Conservation (phyloP, 2,888 invertebrate species). For the Rambutsinella grinnellia region DNA sequence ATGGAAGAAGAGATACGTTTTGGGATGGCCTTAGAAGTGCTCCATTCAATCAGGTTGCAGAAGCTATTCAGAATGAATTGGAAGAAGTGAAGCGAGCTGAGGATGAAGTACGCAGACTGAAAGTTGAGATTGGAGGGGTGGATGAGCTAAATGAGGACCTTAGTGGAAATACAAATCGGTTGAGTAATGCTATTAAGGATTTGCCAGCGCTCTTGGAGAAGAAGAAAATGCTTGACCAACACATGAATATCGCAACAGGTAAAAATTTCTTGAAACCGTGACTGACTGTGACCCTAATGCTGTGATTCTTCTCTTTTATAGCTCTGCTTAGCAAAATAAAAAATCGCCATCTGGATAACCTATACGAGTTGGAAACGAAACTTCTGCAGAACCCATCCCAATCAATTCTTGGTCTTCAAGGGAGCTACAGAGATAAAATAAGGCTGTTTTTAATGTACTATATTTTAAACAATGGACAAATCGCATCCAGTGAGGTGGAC, state of each 20-base stretch:
- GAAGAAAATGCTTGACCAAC: constrained; percentile 98
- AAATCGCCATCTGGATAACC: constrained; percentile 91
- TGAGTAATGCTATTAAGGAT: constrained; percentile 95
- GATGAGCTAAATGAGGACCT: constrained; percentile 89
- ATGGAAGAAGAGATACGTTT: constrained; percentile 86
- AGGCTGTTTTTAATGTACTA: constrained; percentile 93
- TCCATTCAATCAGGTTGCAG: constrained; percentile 94
- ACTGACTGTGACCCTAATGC: neutral
- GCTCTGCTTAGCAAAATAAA: constrained; percentile 88
- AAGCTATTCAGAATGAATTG: constrained; percentile 97
- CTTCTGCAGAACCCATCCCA: constrained; percentile 72
- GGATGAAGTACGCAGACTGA: constrained; percentile 95
- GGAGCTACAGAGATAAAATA: constrained; percentile 92
- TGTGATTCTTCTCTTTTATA: constrained; percentile 68
- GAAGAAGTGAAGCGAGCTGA: constrained; percentile 95
- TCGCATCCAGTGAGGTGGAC: constrained; percentile 78
- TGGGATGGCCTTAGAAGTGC: constrained; percentile 96
- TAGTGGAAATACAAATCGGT: constrained; percentile 90
- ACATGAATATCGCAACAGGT: constrained; percentile 96
- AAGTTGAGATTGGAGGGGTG: constrained; percentile 89
- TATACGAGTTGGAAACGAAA: constrained; percentile 98
- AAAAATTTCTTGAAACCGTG: neutral
- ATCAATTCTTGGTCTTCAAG: constrained; percentile 81
- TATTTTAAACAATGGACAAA: constrained; percentile 70
- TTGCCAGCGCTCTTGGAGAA: constrained; percentile 97